A percentile compares a stretch with the other conserved stretches of the same genome.
These are phyloP conservation scores for Coenobita brevimanus DNA, from an alignment of 1,140 invertebrate species.

Conservation along the genomic window DNA sequence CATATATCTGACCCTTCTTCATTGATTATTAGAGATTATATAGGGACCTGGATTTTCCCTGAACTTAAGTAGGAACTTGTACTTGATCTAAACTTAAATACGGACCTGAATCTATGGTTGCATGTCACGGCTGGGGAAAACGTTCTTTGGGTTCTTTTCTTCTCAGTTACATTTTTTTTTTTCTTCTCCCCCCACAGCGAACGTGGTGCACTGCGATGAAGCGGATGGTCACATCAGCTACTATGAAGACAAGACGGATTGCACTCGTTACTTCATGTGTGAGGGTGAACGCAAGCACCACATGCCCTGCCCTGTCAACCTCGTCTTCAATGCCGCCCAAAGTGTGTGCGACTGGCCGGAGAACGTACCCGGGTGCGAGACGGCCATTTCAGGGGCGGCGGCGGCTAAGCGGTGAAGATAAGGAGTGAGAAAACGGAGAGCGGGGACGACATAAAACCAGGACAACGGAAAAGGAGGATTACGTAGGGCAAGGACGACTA, in stretches of 20 bases:
- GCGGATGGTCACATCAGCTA: constrained; percentile 95
- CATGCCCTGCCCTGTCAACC: constrained; percentile 95
- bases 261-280: constrained; percentile 96
- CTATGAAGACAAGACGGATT: constrained; percentile 91
- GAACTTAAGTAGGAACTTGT: no score
- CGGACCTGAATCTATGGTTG: no score
- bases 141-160: no score
- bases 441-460: no score
- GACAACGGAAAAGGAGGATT: no score
- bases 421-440: no score
- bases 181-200: constrained; percentile 77
- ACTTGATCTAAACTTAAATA: no score
- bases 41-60: no score
- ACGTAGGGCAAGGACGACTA: no score
- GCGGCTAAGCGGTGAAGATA: neutral
- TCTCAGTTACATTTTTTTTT: constrained; percentile 34
- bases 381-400: constrained; percentile 47
- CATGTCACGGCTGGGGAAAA: no score
- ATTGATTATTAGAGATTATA: no score
- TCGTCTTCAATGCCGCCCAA: constrained; percentile 85
- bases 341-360: constrained; percentile 96
- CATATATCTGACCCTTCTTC: no score
- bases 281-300: constrained; percentile 94
- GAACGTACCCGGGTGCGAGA: constrained; percentile 88
- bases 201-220: constrained; percentile 91